phyloP scores from a whole-genome alignment of 2,888 invertebrate genomes.

The Dynastes hyllus region DNA sequence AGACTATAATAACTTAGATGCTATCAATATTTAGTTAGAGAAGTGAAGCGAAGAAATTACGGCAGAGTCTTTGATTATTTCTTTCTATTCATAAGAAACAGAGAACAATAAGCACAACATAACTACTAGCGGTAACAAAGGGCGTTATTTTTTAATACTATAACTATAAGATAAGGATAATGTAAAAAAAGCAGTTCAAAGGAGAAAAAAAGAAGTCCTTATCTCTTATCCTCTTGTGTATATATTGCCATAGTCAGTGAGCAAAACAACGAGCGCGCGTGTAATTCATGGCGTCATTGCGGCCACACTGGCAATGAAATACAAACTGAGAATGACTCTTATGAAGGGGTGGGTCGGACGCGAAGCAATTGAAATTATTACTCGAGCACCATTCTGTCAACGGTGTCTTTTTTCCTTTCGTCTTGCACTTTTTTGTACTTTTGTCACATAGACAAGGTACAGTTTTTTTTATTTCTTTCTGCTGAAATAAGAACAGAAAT shows the following conservation, averaged over 20 bases:
- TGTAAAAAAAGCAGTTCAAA: neutral
- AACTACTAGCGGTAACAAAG: neutral
- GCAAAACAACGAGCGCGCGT: slow-evolving; percentile 53
- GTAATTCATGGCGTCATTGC: slow-evolving; percentile 59
- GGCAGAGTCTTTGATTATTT: too few species aligned
- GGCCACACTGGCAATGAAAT: slow-evolving; percentile 56
- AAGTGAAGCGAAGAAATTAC: too few species aligned
- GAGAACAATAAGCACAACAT: neutral
- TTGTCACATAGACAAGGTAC: slow-evolving; percentile 9
- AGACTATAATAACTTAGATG: too few species aligned
- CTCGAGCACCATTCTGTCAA: slow-evolving; percentile 5
- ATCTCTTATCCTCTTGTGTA: slow-evolving; percentile 22
- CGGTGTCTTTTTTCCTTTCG: slow-evolving; percentile 17
- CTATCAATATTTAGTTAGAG: too few species aligned
- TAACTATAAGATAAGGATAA: slow-evolving; percentile 7
- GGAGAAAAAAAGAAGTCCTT: slow-evolving; percentile 19
- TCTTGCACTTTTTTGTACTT: slow-evolving; percentile 7
- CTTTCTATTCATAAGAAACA: neutral
- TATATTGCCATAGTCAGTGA: slow-evolving; percentile 51
- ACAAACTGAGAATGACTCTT: slow-evolving; percentile 56
- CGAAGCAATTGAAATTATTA: slow-evolving; percentile 52
- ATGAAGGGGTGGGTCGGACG: slow-evolving; percentile 51
- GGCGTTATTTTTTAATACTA: neutral
- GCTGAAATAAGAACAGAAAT: neutral
- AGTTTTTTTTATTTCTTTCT: neutral